phyloP scores from a whole-genome alignment of 1,140 invertebrate genomes.

The Aphelinus certus region DNA sequence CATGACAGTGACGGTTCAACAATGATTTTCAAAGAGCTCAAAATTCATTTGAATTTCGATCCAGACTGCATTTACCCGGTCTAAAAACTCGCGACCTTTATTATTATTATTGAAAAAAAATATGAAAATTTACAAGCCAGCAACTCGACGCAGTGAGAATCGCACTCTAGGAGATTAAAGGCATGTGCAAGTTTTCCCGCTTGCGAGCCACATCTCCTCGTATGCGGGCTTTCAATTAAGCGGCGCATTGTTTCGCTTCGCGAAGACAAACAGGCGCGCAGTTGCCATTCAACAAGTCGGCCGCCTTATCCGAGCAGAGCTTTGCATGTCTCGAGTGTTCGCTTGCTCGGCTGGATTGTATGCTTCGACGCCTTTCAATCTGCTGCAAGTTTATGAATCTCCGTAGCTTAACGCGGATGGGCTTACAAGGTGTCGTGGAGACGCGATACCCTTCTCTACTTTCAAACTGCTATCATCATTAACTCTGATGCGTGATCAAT shows the following conservation, averaged over 20 bases:
- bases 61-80: background rate
- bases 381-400: too few species aligned
- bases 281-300: constrained; percentile 48
- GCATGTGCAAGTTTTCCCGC: background rate
- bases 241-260: constrained; percentile 40
- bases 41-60: background rate
- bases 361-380: too few species aligned
- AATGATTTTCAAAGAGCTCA: background rate
- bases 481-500: too few species aligned
- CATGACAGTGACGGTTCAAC: too few species aligned
- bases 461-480: too few species aligned
- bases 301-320: constrained; percentile 17
- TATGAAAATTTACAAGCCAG: too few species aligned
- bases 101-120: too few species aligned
- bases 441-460: too few species aligned
- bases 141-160: background rate
- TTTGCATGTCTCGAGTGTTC: background rate
- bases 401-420: too few species aligned
- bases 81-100: background rate
- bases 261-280: constrained; percentile 30
- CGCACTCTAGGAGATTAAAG: too few species aligned
- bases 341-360: too few species aligned
- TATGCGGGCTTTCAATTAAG: constrained; percentile 44
- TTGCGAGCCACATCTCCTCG: background rate
- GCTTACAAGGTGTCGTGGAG: too few species aligned